A percentile compares a stretch with the other conserved stretches of the same genome.
Evolutionary conservation across 1,140 invertebrate genomes (phyloP).

Genomic region (Rhagoletis pomonella): DNA sequence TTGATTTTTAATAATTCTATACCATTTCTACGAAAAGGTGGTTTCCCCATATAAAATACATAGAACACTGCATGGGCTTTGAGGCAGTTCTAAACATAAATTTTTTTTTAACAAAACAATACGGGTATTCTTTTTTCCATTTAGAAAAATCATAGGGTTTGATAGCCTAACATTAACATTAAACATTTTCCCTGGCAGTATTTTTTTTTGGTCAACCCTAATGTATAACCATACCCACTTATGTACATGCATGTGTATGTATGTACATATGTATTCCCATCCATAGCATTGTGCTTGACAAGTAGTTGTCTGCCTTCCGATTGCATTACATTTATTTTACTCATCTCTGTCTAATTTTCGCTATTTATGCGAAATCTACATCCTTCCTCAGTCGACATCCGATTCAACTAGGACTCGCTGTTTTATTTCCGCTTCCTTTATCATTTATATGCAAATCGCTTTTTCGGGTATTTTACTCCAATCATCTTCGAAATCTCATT

Average conservation of each 20-base stretch:
- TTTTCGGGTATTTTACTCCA: slow-evolving; percentile 22
- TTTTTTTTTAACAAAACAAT: no score
- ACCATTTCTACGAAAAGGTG: no score
- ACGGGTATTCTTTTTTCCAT: no score
- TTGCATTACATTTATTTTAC: neutral
- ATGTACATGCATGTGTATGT: neutral
- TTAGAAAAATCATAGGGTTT: no score
- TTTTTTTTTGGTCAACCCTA: no score
- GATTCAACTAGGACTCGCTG: slow-evolving; percentile 16
- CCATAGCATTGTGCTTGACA: neutral
- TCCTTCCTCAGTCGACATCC: neutral
- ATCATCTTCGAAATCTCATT: slow-evolving; percentile 25
- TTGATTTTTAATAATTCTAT: no score
- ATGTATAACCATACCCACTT: neutral
- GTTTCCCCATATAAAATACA: no score
- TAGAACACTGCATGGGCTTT: no score
- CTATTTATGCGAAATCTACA: slow-evolving; percentile 18
- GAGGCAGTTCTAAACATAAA: no score
- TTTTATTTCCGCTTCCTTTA: slow-evolving; percentile 30
- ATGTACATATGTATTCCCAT: neutral
- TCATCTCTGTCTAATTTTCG: neutral
- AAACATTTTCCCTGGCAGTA: no score
- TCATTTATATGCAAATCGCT: slow-evolving; percentile 44
- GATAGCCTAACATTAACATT: no score
- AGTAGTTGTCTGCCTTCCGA: neutral